These are phyloP conservation scores for Oceanites oceanicus DNA, from an alignment of 2,113 vertebrate species.

Conservation along the genomic window DNA sequence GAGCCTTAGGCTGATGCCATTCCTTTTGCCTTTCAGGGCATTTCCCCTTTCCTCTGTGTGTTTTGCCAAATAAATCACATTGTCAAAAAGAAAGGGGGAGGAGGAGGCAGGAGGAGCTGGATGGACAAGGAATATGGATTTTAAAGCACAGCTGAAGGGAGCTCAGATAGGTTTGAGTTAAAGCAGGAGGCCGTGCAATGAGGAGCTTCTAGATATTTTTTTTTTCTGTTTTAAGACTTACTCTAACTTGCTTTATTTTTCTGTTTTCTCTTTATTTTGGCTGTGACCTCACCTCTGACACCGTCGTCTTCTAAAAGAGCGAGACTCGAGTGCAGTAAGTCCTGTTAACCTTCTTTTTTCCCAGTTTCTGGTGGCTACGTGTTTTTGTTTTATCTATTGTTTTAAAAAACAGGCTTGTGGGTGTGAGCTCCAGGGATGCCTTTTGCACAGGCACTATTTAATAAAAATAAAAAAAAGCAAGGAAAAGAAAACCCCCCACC, in stretches of 20 bases:
- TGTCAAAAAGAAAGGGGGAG: not conserved
- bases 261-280: not conserved
- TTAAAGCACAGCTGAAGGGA: not conserved
- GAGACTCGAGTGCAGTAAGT: conserved; percentile 94
- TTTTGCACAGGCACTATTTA: not conserved
- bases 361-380: fast-evolving
- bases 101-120: not conserved
- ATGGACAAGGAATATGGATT: not conserved
- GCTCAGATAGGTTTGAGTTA: not conserved
- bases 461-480: too few species aligned
- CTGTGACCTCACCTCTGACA: not conserved
- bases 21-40: not conserved
- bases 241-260: conserved; percentile 24
- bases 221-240: not conserved
- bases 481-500: not conserved
- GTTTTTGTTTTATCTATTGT: not conserved
- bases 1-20: not conserved
- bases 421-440: not conserved
- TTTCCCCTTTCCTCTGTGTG: not conserved
- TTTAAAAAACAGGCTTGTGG: not conserved
- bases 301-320: conserved; percentile 74
- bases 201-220: not conserved
- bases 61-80: not conserved
- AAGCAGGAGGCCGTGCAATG: not conserved
- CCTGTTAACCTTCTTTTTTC: not conserved